Percentiles rank a stretch among this genome's conserved stretches.
These are phyloP conservation scores for Cottoperca gobio DNA, from an alignment of 2,797 vertebrate species.

Conservation along the genomic window DNA sequence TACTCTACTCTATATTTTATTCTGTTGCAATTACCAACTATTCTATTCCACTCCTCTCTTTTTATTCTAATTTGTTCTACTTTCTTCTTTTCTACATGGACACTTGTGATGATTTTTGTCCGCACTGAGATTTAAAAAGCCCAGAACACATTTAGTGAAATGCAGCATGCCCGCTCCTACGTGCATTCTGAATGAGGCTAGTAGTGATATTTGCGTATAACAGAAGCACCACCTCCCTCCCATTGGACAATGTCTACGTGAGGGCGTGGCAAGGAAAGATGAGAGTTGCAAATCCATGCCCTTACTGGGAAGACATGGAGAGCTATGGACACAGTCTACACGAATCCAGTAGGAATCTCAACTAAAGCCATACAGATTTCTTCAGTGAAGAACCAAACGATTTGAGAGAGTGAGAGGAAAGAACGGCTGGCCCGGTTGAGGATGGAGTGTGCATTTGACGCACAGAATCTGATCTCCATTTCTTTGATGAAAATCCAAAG, in stretches of 20 bases:
- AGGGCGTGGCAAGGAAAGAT: conserved; percentile 84
- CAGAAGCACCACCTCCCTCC: conserved; percentile 89
- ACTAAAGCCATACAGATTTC: conserved; percentile 67
- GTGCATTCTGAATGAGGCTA: conserved; percentile 80
- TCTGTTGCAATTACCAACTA: neutral
- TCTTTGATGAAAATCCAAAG: conserved; percentile 97
- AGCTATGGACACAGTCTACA: conserved; percentile 82
- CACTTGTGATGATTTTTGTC: conserved; percentile 33
- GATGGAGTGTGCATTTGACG: conserved; percentile 95
- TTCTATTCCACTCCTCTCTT: neutral
- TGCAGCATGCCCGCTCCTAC: conserved; percentile 77
- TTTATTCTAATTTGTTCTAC: conserved; percentile 1
- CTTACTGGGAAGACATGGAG: conserved; percentile 83
- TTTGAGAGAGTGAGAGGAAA: conserved; percentile 68
- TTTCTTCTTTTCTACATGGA: conserved; percentile 3
- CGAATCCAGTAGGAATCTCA: conserved; percentile 75
- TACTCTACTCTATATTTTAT: neutral
- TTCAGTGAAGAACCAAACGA: conserved; percentile 49
- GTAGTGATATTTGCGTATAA: conserved; percentile 89
- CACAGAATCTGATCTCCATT: conserved; percentile 95
- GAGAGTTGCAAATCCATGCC: conserved; percentile 87
- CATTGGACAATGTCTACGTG: conserved; percentile 84
- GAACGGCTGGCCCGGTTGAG: conserved; percentile 71
- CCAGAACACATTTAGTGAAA: conserved; percentile 64
- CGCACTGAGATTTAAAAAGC: conserved; percentile 60